A percentile compares a stretch with the other conserved stretches of the same genome.
Evolutionary conservation across 2,888 invertebrate species (phyloP).

Genomic region (Entomobrya multifasciata): DNA sequence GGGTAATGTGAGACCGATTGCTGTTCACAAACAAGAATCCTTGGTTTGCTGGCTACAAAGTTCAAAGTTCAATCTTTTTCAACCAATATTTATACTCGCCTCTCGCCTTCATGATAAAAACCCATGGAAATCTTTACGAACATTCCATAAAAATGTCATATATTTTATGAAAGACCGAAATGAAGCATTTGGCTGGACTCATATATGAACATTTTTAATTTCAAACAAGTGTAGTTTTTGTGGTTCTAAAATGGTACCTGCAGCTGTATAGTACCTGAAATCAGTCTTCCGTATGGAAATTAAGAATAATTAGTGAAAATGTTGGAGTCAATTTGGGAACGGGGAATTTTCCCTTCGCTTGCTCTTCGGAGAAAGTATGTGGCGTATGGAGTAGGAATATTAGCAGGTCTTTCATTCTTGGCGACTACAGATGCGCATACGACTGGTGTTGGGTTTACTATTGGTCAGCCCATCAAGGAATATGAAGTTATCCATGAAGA

Average conservation of each 20-base stretch:
- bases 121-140: background rate
- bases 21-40: too few species aligned
- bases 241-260: background rate
- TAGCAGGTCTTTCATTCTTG: slow-evolving; percentile 65
- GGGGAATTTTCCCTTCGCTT: slow-evolving; percentile 8
- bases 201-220: background rate
- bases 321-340: background rate
- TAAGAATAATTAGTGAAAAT: background rate
- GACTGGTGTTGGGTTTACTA: slow-evolving; percentile 23
- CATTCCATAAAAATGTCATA: background rate
- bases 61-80: too few species aligned
- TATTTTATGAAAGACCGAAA: too few species aligned
- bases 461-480: slow-evolving; percentile 58
- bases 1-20: background rate
- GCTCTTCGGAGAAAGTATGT: slow-evolving; percentile 49
- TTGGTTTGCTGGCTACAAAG: too few species aligned
- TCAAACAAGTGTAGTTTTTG: background rate
- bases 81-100: background rate
- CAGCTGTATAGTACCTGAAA: background rate
- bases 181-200: too few species aligned
- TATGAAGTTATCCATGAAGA: slow-evolving; percentile 61
- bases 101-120: background rate
- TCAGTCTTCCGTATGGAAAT: slow-evolving; percentile 5
- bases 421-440: slow-evolving; percentile 49
- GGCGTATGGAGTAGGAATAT: slow-evolving; percentile 50